phyloP scores from a whole-genome alignment of 2,113 vertebrate species.

The Brachirus orientalis region DNA sequence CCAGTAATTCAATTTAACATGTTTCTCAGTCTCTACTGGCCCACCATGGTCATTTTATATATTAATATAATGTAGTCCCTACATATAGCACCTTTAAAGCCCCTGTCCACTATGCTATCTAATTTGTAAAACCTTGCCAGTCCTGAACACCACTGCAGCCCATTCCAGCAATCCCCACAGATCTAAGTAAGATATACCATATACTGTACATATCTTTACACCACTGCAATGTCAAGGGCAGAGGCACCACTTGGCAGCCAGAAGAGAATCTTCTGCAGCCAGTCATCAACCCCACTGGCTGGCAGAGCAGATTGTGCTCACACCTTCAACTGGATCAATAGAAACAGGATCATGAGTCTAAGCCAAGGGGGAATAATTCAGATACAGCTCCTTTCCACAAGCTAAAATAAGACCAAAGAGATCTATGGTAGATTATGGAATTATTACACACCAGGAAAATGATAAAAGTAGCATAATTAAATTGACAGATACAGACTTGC shows the following conservation, averaged over 20 bases:
- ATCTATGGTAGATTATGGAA: neutral
- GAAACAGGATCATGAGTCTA: conserved; percentile 49
- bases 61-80: too few species aligned
- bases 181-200: conserved; percentile 34
- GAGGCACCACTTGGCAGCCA: conserved; percentile 33
- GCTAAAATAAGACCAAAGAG: conserved; percentile 24
- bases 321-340: conserved; percentile 57
- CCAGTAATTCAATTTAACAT: too few species aligned
- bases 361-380: conserved; percentile 13
- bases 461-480: conserved; percentile 18
- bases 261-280: conserved; percentile 27
- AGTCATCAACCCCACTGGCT: conserved; percentile 17
- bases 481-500: conserved; percentile 8
- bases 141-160: conserved; percentile 15
- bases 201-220: conserved; percentile 12
- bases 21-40: too few species aligned
- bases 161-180: conserved; percentile 14
- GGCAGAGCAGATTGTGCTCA: conserved; percentile 24
- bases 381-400: conserved; percentile 7
- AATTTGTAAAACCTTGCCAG: neutral
- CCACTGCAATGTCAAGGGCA: conserved; percentile 59
- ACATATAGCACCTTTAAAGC: too few species aligned
- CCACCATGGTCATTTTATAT: too few species aligned
- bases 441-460: conserved; percentile 11
- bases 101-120: too few species aligned